Base-by-base conservation (phyloP, 2,113 vertebrate genomes). In the Fukomys damarensis region DNA sequence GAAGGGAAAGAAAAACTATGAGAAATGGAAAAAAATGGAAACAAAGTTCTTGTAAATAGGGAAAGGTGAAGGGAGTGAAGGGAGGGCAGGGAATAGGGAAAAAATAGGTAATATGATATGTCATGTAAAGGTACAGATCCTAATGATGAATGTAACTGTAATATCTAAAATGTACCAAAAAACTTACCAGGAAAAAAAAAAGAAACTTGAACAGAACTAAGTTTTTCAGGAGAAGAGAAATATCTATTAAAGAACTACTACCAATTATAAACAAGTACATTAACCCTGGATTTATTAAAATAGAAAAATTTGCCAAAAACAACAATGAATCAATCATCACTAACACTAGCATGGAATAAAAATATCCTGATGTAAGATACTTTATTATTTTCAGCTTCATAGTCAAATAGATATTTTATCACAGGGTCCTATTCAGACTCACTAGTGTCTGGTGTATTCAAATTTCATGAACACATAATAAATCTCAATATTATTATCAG, bases 401-500 rank as follows among this genome's bases (percentile, higher is more conserved):
- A 79, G 28, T 17, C 56, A 76, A 94, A 79, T 76, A 28, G 86
- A 22, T 72, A 74, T 80, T 92, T 94, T 26, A 92, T 65, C 35
- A 90, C 7, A 22, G 61, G 61, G 89, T 83, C 35, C 76, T 86
- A 86, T 20, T 43, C 12, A 89, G 87, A 72, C 16, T 89, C 20
- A 52, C 58, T 81, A 86, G 68, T 89, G 35, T 19, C 17, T 89
- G 13, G 8, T 89, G 17, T 90, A 76, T 76, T 94, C 14, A 86
- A 28, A 41, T 89, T 77, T 89, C 7, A 58, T 72, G 38, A 32
- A 22, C 59, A 85, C 58, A 58, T 86, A 85, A 43, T 83, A 17
- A 66, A 8, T 85, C 24, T 89, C 30, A 66, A 11, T 59, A 66
- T 86, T 86, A 56, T 95, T 30, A 66, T 7, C 66, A 86, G 35